Base-by-base conservation (phyloP, 2,113 vertebrate species). In the Gambusia holbrooki region DNA sequence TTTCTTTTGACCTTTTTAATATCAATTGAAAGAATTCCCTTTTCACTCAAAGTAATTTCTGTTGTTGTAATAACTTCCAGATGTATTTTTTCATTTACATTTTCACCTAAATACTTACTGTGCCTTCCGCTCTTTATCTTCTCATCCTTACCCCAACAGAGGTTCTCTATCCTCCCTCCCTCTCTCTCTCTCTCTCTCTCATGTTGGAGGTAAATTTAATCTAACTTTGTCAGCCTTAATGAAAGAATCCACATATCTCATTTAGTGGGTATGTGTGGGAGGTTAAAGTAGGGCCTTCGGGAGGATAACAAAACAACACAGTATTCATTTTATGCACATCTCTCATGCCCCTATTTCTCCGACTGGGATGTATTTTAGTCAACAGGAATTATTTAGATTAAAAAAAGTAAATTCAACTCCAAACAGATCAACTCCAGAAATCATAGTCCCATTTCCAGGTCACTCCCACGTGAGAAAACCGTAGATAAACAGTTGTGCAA, bases 141-240 rank as follows among this genome's bases (percentile, higher is more conserved):
- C 78, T 86, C 73, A 77, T 88, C 80, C 76, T 77, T 84, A 62
- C 80, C 73, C 79, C 79, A 77, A 63, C 84, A 68, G 42, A 62
- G 74, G 89, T 87, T 88, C 77, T 86, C 77, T 80, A 48, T 80
- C 84, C 29, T 83, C 73, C 48, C 81, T 83, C 79, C 89, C 85
- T 90, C 83, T 74, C 78, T 27, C 27, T 40, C 81, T 83, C 79
- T 90, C 85, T 81, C 87, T 87, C 33, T 8, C 35, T 37, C 35
- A 37, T 87, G 87, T 94, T 90, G 81, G 90, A 90, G 89, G 87
- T 91, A 92, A 93, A 88, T 91, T 92, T 89, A 89, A 88, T 94
- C 84, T 90, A 88, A 92, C 92, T 90, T 93, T 92, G 93, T 94
- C 92, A 88, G 84, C 84, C 90, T 92, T 93, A 93, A 93, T 94